Base-by-base conservation (phyloP, 2,797 vertebrate genomes). In the Phataginus tricuspis region DNA sequence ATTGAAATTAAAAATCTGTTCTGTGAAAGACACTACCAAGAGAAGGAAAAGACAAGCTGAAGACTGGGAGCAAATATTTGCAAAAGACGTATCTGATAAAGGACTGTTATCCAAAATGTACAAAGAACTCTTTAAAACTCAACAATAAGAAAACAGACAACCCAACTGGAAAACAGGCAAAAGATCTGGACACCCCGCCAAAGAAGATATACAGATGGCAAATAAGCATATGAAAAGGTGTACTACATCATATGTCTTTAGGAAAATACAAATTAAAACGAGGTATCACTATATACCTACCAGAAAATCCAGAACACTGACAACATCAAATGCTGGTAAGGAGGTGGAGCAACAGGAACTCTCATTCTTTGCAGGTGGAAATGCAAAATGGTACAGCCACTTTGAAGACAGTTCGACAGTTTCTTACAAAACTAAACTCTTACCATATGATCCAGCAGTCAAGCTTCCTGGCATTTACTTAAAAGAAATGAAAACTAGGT, bases 211-310 rank as follows among this genome's bases (percentile, higher is more conserved):
- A 66, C 13, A 79, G 31, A 93, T 78, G 42, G 53, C 25, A 86
- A 93, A 71, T 78, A 93, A 79, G 19, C 53, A 86, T 37, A 39
- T 86, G 74, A 37, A 86, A 93, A 86, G 63, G 39, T 71, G 39
- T 10, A 86, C 63, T n/a, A 79, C 83, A 79, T 78, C 23, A 29
- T 13, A 49, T 69, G 53, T 69, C 63, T 68, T 69, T 71, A 77
- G 57, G 45, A 37, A 57, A 93, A 69, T 25, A 7, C 31, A 78
- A 86, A 86, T n/a, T 39, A 69, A 84, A 87, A 87, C 8, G 42
- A 69, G 53, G 23, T 78, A 69, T 59, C n/a, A 86, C 25, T 68
- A 79, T 39, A 79, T 23, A 78, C 53, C 25, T 86, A 61, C 51
- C n/a, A 79, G 39, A 82, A 82, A 82, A 80, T 80, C 66, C 29